These are phyloP conservation scores for Aleiodes alternator DNA, from an alignment of 2,888 invertebrate species.

Conservation along the genomic window DNA sequence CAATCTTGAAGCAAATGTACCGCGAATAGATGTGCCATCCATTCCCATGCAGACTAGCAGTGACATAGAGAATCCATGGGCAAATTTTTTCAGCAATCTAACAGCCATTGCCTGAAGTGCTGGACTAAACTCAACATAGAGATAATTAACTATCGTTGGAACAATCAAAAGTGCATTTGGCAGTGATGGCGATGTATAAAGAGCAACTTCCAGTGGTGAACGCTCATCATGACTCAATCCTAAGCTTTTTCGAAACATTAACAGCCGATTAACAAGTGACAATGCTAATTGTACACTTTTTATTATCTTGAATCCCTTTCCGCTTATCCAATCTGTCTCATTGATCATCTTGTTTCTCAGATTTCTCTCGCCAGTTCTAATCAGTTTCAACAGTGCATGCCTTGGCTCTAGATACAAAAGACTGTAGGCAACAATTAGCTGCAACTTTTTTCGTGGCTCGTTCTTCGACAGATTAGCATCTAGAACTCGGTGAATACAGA, in stretches of 20 bases:
- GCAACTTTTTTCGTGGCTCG: slow-evolving; percentile 70
- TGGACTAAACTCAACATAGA: slow-evolving; percentile 79
- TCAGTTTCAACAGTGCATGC: slow-evolving; percentile 70
- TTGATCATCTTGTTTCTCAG: slow-evolving; percentile 72
- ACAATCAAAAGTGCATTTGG: slow-evolving; percentile 75
- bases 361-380: slow-evolving; percentile 70
- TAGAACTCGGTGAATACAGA: slow-evolving; percentile 71
- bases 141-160: slow-evolving; percentile 78
- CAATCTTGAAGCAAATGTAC: slow-evolving; percentile 78
- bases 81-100: slow-evolving; percentile 77
- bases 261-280: slow-evolving; percentile 71
- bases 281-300: slow-evolving; percentile 72
- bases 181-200: slow-evolving; percentile 73
- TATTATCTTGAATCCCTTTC: slow-evolving; percentile 72
- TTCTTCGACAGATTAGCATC: slow-evolving; percentile 66
- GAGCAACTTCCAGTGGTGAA: slow-evolving; percentile 72
- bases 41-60: slow-evolving; percentile 79
- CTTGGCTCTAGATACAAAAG: slow-evolving; percentile 72
- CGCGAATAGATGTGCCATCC: slow-evolving; percentile 79
- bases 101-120: slow-evolving; percentile 78
- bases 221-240: slow-evolving; percentile 66
- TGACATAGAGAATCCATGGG: slow-evolving; percentile 78
- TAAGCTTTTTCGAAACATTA: slow-evolving; percentile 72
- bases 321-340: slow-evolving; percentile 73
- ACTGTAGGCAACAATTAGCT: slow-evolving; percentile 72